Conservation (phyloP, 2,797 vertebrate species). For the Melanotaenia trifasciata region DNA sequence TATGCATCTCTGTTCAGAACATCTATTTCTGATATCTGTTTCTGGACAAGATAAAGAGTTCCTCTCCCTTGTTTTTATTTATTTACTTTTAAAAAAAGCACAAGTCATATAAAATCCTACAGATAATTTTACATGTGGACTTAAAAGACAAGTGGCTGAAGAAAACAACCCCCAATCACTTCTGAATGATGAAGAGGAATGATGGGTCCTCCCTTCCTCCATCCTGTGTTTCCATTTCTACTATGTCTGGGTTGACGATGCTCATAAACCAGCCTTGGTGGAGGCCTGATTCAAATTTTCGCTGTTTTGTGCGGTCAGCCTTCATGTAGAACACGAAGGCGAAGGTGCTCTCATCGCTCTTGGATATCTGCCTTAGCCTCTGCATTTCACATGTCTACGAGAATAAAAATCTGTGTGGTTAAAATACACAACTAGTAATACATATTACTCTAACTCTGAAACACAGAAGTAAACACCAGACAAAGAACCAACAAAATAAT, state of each 20-base stretch:
- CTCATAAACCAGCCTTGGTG: constrained; percentile 81
- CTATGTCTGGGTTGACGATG: constrained; percentile 21
- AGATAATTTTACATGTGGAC: not conserved
- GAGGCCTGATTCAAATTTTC: constrained; percentile 79
- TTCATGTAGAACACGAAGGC: constrained; percentile 85
- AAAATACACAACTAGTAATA: not conserved
- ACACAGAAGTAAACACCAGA: too few species aligned
- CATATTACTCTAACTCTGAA: too few species aligned
- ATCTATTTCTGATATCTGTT: constrained; percentile 17
- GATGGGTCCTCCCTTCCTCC: not conserved
- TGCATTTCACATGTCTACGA: constrained; percentile 67
- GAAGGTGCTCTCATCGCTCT: constrained; percentile 55
- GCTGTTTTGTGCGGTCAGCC: not conserved
- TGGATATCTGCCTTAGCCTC: constrained; percentile 70
- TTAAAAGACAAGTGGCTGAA: constrained; percentile 18
- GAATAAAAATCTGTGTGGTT: not conserved
- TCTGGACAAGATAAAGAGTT: constrained; percentile 17
- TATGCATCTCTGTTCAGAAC: constrained; percentile 66
- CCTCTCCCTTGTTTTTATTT: not conserved
- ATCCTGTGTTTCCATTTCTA: constrained; percentile 9
- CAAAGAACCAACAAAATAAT: too few species aligned
- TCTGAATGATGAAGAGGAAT: constrained; percentile 68
- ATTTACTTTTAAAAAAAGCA: not conserved
- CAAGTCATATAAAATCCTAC: not conserved
- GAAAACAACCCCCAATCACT: constrained; percentile 19